These are phyloP conservation scores for Grammomys dolichurus DNA, from an alignment of 2,113 vertebrate genomes.

Conservation along the genomic window DNA sequence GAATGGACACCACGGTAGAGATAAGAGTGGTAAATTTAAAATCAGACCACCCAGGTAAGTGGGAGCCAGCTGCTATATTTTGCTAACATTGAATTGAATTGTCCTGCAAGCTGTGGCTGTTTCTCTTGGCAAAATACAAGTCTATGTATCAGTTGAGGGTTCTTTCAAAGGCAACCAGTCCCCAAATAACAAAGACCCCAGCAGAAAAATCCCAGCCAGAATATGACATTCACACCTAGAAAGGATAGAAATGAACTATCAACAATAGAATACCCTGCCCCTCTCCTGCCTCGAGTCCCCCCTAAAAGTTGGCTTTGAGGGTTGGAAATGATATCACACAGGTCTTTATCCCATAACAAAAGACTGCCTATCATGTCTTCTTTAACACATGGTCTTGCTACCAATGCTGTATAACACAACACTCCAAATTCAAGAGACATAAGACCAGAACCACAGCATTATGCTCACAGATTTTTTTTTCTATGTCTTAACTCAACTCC, in stretches of 20 bases:
- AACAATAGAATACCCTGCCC: fast-evolving
- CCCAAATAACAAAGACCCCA: background rate
- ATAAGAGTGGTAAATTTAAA: background rate
- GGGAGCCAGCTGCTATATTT: conserved; percentile 7
- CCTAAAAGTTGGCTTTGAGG: background rate
- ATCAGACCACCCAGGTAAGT: background rate
- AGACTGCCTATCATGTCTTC: background rate
- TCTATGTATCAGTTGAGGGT: background rate
- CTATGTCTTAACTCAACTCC: background rate
- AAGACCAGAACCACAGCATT: background rate
- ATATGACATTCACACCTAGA: background rate
- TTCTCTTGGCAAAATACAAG: conserved; percentile 62
- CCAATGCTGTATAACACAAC: background rate
- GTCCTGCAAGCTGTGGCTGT: conserved; percentile 55
- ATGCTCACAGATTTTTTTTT: fast-evolving
- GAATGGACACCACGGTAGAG: background rate
- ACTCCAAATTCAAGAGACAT: background rate
- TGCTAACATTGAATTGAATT: background rate
- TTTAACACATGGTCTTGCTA: background rate
- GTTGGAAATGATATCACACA: background rate
- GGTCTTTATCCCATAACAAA: background rate
- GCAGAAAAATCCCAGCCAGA: background rate
- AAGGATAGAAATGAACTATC: background rate
- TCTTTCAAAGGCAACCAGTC: conserved; percentile 63
- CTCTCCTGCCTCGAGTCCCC: background rate